Evolutionary conservation across 2,888 invertebrate genomes (phyloP), one percentile per base, ranked within the genome.

Genomic region (Polydesmus complanatus): DNA sequence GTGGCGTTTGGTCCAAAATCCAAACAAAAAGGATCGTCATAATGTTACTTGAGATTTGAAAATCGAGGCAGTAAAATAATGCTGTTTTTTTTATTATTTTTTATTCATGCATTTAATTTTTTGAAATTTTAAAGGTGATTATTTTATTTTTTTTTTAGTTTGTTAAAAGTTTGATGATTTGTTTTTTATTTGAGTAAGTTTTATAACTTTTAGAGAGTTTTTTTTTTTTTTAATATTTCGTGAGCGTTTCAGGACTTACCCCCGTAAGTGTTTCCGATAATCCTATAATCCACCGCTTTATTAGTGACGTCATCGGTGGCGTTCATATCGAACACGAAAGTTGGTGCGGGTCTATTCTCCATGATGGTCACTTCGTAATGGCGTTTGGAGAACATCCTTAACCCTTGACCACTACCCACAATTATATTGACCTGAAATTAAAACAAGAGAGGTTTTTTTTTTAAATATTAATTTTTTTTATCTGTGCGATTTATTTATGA

Each of bases 341-440:
- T 73, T 0, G 91, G 91, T 0, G 85, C 81, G 18, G 80, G 79
- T 25, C 84, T 83, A 70, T 91, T 90, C 74, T 91, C 91, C 67
- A 83, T 82, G 1, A 92, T 81, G 73, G 88, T 84, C 19, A 90
- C 79, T 72, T 88, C 88, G 69, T 88, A 90, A 70, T 89, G 86
- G 5, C 68, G 64, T 54, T 66, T 63, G 1, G 69, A 67, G 62
- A 71, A 71, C 51, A 68, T 58, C 22, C 69, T 60, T 1, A 69
- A 67, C 1, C 69, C 69, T 26, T 69, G 69, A 1, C 69, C 69
- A 25, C 68, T 69, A 14, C 69, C 68, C 19, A 69, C 67, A 49
- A 69, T 65, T 23, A 69, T 68, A 54, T 69, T 68, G 1, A 69
- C 65, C 68, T 68, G 53, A 8, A 57, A 11, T 54, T 11, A 50